Conservation (phyloP, 2,888 invertebrate genomes). For the Rotaria macrura region DNA sequence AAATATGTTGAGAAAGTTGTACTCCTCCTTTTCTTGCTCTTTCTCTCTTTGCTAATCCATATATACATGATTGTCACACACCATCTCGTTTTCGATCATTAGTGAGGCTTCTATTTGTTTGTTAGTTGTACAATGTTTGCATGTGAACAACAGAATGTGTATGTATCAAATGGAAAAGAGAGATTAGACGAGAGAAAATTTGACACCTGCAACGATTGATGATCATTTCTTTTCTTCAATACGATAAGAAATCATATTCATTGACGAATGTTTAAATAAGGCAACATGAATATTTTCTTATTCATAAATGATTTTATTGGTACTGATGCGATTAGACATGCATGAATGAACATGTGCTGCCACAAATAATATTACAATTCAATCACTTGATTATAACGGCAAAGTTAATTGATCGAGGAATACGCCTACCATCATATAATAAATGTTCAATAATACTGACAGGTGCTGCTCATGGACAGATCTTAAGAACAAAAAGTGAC, state of each 20-base stretch:
- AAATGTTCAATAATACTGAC: background rate
- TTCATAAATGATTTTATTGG: background rate
- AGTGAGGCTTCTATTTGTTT: constrained; percentile 8
- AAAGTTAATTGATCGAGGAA: background rate
- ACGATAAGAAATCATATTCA: constrained; percentile 8
- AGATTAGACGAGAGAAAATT: constrained; percentile 15
- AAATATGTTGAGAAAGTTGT: background rate
- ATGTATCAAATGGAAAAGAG: background rate
- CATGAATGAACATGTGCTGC: background rate
- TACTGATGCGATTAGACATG: constrained; percentile 3
- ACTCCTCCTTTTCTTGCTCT: background rate
- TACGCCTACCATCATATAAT: background rate
- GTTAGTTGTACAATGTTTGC: background rate
- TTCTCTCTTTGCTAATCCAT: background rate
- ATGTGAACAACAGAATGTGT: background rate
- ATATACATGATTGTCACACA: background rate
- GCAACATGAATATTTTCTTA: background rate
- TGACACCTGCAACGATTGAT: constrained; percentile 15
- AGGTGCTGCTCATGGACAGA: background rate
- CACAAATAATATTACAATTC: background rate
- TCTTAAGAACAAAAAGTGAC: background rate
- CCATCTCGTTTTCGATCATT: constrained; percentile 12
- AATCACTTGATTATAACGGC: background rate
- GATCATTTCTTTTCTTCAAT: background rate
- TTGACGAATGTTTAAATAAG: background rate